These are phyloP conservation scores for Eueremaeus valkanovi DNA, from an alignment of 2,888 invertebrate species.

Conservation along the genomic window DNA sequence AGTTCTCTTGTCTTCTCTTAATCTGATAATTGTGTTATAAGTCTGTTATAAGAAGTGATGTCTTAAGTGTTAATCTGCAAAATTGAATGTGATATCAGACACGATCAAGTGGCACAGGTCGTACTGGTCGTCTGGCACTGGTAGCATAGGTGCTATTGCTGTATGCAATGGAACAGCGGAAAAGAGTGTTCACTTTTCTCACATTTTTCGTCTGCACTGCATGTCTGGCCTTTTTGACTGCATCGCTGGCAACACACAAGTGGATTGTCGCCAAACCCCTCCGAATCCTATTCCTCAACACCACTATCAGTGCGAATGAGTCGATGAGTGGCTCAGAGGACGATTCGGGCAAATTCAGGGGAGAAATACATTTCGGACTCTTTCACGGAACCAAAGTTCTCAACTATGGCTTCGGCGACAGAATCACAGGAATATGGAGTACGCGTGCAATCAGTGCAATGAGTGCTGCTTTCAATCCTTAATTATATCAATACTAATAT, in stretches of 20 bases:
- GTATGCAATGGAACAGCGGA: slow-evolving; percentile 62
- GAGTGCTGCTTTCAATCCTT: neutral
- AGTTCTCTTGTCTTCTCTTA: neutral
- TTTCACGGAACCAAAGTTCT: slow-evolving; percentile 79
- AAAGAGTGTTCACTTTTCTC: slow-evolving; percentile 71
- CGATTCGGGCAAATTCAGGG: slow-evolving; percentile 47
- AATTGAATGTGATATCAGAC: neutral
- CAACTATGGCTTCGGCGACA: slow-evolving; percentile 74
- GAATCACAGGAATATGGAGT: slow-evolving; percentile 73
- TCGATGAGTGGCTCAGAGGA: slow-evolving; percentile 41
- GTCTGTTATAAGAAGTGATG: neutral
- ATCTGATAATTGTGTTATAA: neutral
- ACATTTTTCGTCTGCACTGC: slow-evolving; percentile 75
- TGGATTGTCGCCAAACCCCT: slow-evolving; percentile 74
- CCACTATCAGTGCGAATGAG: neutral
- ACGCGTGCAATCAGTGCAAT: slow-evolving; percentile 51
- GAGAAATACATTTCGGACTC: slow-evolving; percentile 65
- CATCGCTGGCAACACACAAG: slow-evolving; percentile 75
- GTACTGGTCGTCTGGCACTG: slow-evolving; percentile 1
- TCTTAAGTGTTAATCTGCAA: slow-evolving; percentile 1
- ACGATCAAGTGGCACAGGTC: neutral
- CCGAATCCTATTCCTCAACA: slow-evolving; percentile 50
- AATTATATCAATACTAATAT: neutral
- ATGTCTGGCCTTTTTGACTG: slow-evolving; percentile 70
- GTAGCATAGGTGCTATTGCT: neutral